A percentile compares a stretch with the other conserved stretches of the same genome.
These are phyloP conservation scores for Rhinatrema bivittatum DNA, from an alignment of 2,797 vertebrate genomes.

Conservation along the genomic window DNA sequence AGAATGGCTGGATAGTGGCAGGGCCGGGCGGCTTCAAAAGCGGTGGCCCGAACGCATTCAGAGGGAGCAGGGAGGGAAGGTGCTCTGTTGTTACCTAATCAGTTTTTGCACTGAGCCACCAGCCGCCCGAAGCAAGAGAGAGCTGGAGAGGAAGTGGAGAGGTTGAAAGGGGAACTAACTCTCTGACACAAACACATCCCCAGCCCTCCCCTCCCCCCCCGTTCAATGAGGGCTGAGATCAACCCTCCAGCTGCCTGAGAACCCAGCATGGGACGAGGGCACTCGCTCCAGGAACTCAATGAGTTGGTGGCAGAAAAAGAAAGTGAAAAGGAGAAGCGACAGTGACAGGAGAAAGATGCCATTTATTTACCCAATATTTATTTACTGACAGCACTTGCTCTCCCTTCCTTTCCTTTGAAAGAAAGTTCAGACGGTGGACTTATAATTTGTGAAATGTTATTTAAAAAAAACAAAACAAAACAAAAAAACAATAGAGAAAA, in stretches of 20 bases:
- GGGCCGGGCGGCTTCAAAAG: slow-evolving; percentile 85
- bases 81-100: slow-evolving; percentile 98
- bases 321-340: background rate
- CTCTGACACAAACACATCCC: slow-evolving; percentile 18
- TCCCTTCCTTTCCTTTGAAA: no score
- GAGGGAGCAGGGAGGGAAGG: slow-evolving; percentile 77
- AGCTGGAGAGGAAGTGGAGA: slow-evolving; percentile 63
- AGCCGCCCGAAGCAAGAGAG: slow-evolving; percentile 73
- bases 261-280: slow-evolving; percentile 4
- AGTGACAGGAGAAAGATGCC: background rate
- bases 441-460: no score
- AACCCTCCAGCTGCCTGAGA: slow-evolving; percentile 19
- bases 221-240: slow-evolving; percentile 10
- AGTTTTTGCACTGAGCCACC: slow-evolving; percentile 86
- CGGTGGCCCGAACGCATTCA: slow-evolving; percentile 67
- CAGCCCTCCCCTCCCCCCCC: slow-evolving; percentile 2
- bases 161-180: slow-evolving; percentile 59
- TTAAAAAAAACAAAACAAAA: no score
- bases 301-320: background rate
- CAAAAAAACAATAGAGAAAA: no score
- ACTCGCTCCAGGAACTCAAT: background rate
- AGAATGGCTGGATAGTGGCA: slow-evolving; percentile 88
- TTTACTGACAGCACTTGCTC: slow-evolving; percentile 6
- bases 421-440: no score
- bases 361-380: slow-evolving; percentile 18